These are phyloP conservation scores for Ditula angustiorana DNA, from an alignment of 2,888 invertebrate species.

Conservation along the genomic window DNA sequence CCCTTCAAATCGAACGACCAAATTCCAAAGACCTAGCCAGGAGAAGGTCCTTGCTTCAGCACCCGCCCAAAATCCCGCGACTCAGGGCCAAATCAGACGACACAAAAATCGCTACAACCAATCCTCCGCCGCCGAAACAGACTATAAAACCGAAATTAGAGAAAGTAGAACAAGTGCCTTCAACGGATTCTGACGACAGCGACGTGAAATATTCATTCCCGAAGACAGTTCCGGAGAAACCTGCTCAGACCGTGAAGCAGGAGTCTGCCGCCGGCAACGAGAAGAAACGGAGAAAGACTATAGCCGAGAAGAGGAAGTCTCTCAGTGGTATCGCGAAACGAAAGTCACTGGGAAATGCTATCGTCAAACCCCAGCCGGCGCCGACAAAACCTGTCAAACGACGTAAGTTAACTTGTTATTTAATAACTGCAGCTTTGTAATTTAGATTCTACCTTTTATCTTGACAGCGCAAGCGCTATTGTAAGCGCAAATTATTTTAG, in stretches of 20 bases:
- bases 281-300: slow-evolving; percentile 56
- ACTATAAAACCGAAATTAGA: slow-evolving; percentile 26
- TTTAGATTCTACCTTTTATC: too few species aligned
- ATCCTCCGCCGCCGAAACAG: slow-evolving; percentile 48
- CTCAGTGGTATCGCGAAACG: slow-evolving; percentile 69
- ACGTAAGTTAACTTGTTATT: slow-evolving; percentile 63
- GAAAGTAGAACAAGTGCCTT: slow-evolving; percentile 55
- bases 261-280: slow-evolving; percentile 37
- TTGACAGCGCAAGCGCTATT: too few species aligned
- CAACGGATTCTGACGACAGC: slow-evolving; percentile 77
- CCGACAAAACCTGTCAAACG: slow-evolving; percentile 64
- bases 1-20: slow-evolving; percentile 74
- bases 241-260: not conserved
- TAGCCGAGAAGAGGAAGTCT: slow-evolving; percentile 66
- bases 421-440: not conserved
- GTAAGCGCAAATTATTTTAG: too few species aligned
- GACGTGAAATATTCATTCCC: slow-evolving; percentile 81
- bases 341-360: slow-evolving; percentile 66
- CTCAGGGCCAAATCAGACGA: slow-evolving; percentile 66
- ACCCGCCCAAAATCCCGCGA: slow-evolving; percentile 72
- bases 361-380: slow-evolving; percentile 52
- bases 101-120: slow-evolving; percentile 44
- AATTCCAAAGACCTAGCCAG: slow-evolving; percentile 71
- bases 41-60: slow-evolving; percentile 72
- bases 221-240: slow-evolving; percentile 45